A percentile compares a stretch with the other conserved stretches of the same genome.
These are phyloP conservation scores for Liolophura sinensis DNA, from an alignment of 1,140 invertebrate genomes.

Conservation along the genomic window DNA sequence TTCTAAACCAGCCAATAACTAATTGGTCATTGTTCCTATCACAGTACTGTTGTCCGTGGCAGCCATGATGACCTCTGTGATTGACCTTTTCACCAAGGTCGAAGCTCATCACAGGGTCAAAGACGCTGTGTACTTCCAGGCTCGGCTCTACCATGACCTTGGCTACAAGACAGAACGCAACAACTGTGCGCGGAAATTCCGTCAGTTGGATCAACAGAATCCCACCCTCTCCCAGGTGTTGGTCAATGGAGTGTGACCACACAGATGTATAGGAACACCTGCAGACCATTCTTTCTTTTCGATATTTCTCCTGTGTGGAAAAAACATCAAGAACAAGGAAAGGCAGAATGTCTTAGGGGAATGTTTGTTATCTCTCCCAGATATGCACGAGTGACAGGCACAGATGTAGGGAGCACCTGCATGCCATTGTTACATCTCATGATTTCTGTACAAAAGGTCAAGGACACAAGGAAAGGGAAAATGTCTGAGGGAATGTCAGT, in stretches of 20 bases:
- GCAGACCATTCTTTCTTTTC: no score
- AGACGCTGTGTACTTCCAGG: conserved; percentile 62
- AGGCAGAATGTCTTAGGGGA: no score
- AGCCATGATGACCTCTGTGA: conserved; percentile 69
- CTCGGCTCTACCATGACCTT: conserved; percentile 47
- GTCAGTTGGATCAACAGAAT: conserved; percentile 46
- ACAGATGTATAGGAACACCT: no score
- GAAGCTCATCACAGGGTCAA: conserved; percentile 75
- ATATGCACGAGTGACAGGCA: no score
- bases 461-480: no score
- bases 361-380: no score
- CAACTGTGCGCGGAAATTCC: conserved; percentile 50
- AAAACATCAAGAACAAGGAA: no score
- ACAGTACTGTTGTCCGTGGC: conserved; percentile 63
- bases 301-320: no score
- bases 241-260: conserved; percentile 32
- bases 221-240: conserved; percentile 34
- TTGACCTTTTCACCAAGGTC: conserved; percentile 71
- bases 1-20: neutral
- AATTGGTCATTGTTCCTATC: conserved; percentile 7
- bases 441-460: no score
- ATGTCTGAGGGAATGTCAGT: no score
- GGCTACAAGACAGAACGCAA: conserved; percentile 46
- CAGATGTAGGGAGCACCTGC: no score
- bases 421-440: no score